Evolutionary conservation across 35 echinoderm and acorn worm genomes (phyloP), one percentile per base, ranked within the genome.

Genomic region (Apostichopus parvimensis): DNA sequence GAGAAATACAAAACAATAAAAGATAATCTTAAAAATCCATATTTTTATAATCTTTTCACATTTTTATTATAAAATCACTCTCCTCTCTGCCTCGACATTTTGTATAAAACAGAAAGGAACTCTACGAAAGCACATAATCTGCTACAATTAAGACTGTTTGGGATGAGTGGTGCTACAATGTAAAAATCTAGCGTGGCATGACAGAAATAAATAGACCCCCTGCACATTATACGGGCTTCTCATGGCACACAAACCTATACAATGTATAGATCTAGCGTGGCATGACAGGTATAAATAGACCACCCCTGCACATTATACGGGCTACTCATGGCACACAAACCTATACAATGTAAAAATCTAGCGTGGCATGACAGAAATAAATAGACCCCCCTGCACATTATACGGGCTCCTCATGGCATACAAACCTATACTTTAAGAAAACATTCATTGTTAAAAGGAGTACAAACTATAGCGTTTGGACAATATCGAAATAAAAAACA

Each of bases 61-160:
- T 58, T 58, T 84, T 84, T 84, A 84, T 84, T 84, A 84, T 84
- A 84, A 84, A 84, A 55, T 84, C 81, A 84, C 81, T 84, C 81
- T 84, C 81, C 56, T 84, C 57, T 82, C 79, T 82, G 34, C 18
- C 20, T 59, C 71, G 17, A 20, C 71, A 22, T 18, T 58, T 14
- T 9, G 34, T 84, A 84, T 59, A 84, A 84, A 84, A 84, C 81
- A 25, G 81, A 84, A 84, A 84, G 81, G 57, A 84, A 84, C 81
- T 84, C 53, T 84, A 84, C 81, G 81, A 84, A 84, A 84, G 81
- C 81, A 84, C 81, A 84, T 84, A 84, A 21, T 58, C 81, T 58
- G 81, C 81, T 84, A 84, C 81, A 58, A 60, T n/a, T 84, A 84
- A 9, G 24, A 84, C 81, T 58, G 81, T 17, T 58, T 58, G 15